These are phyloP conservation scores for Bostrychus sinensis DNA, from an alignment of 2,113 vertebrate genomes.

Conservation along the genomic window DNA sequence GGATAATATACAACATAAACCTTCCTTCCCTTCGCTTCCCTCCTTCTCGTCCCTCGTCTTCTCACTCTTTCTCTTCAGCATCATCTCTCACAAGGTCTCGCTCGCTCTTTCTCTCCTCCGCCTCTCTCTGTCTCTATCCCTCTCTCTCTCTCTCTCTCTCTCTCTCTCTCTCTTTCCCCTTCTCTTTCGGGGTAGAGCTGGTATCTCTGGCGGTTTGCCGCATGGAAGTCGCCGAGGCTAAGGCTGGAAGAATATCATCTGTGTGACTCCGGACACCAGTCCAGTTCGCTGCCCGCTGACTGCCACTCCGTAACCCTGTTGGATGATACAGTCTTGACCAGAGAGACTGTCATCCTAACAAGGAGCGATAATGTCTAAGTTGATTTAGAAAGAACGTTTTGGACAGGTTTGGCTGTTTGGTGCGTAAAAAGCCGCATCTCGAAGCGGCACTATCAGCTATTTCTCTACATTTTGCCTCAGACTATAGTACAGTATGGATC, in stretches of 20 bases:
- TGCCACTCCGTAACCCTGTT: not conserved
- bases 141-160: slow-evolving; percentile 23
- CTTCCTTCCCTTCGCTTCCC: slow-evolving; percentile 34
- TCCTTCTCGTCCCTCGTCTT: slow-evolving; percentile 37
- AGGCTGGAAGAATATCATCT: slow-evolving; percentile 54
- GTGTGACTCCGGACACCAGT: slow-evolving; percentile 59
- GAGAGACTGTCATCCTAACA: slow-evolving; percentile 53
- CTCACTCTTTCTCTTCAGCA: slow-evolving; percentile 53
- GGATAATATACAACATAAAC: slow-evolving; percentile 62
- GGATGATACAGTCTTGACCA: slow-evolving; percentile 37
- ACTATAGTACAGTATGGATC: slow-evolving; percentile 57
- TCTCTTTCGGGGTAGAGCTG: slow-evolving; percentile 56
- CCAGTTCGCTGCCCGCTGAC: slow-evolving; percentile 37
- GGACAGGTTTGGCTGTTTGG: slow-evolving; percentile 34
- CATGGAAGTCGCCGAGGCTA: slow-evolving; percentile 75
- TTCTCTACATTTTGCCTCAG: slow-evolving; percentile 24
- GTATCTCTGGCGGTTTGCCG: slow-evolving; percentile 80
- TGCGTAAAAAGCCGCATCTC: slow-evolving; percentile 53
- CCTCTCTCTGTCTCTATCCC: slow-evolving; percentile 19
- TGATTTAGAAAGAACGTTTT: slow-evolving; percentile 37
- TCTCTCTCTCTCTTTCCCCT: slow-evolving; percentile 22
- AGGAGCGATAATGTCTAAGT: slow-evolving; percentile 24
- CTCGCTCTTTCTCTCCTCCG: slow-evolving; percentile 18
- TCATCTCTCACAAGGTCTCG: slow-evolving; percentile 36
- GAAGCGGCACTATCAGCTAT: slow-evolving; percentile 36